A percentile compares a stretch with the other conserved stretches of the same genome.
These are phyloP conservation scores for Montipora efflorescens DNA, from an alignment of 64 coral and sea anemone genomes.

Conservation along the genomic window DNA sequence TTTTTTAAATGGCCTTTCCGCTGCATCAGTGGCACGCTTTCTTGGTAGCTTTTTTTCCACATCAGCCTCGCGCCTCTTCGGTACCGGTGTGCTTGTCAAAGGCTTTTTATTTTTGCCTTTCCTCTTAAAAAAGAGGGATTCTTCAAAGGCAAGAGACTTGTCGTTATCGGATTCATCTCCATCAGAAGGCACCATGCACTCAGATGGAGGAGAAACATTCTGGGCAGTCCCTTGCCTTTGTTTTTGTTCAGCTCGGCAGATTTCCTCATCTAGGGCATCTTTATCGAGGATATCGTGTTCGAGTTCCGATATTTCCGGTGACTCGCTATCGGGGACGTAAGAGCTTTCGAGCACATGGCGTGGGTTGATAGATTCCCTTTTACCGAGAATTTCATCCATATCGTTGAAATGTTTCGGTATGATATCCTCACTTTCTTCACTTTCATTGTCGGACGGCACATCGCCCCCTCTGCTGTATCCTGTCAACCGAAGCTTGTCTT, in stretches of 20 bases:
- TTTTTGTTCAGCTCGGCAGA: conserved; percentile 2
- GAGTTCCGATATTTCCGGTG: conserved; percentile 10
- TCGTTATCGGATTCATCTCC: conserved; percentile 43
- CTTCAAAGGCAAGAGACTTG: conserved; percentile 6
- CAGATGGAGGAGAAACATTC: conserved; percentile 42
- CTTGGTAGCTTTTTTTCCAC: conserved; percentile 20
- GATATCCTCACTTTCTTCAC: conserved; percentile 21
- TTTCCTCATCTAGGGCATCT: conserved; percentile 2
- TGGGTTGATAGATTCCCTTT: conserved; percentile 47
- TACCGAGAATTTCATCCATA: conserved; percentile 63
- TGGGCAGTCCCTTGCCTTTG: neutral
- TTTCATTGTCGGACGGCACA: conserved; percentile 39
- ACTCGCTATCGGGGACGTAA: neutral
- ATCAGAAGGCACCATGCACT: conserved; percentile 14
- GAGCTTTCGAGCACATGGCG: conserved; percentile 57
- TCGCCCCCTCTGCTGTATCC: conserved; percentile 58
- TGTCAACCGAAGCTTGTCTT: conserved; percentile 40
- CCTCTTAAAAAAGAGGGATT: conserved; percentile 58
- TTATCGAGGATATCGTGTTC: conserved; percentile 34
- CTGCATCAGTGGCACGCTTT: neutral
- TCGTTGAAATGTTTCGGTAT: conserved; percentile 40
- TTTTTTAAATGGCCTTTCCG: conserved; percentile 11
- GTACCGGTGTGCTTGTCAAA: conserved; percentile 16
- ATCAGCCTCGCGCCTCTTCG: conserved; percentile 1
- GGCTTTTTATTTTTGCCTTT: conserved; percentile 66